These are phyloP conservation scores for Pristionchus pacificus DNA, from an alignment of 1,140 invertebrate species.

Conservation along the genomic window DNA sequence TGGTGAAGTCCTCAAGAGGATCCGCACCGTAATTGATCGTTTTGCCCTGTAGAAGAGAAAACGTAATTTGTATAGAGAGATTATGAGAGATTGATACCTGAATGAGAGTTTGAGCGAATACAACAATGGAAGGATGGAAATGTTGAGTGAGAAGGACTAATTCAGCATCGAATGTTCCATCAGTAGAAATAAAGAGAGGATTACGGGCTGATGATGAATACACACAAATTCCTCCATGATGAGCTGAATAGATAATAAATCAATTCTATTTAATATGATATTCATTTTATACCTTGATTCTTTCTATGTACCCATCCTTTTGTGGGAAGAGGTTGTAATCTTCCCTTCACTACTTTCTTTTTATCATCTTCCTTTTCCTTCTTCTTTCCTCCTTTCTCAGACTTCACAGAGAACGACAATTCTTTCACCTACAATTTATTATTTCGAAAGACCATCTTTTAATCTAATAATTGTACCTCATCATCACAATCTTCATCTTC, in stretches of 20 bases:
- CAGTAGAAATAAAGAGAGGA: constrained; percentile 74
- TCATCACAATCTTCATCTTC: not conserved
- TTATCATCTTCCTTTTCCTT: constrained; percentile 19
- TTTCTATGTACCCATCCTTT: constrained; percentile 23
- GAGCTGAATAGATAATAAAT: not conserved
- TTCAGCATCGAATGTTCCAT: constrained; percentile 69
- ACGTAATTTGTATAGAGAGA: not conserved
- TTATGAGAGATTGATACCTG: constrained; percentile 61
- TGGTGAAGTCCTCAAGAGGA: constrained; percentile 82
- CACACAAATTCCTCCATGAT: not conserved
- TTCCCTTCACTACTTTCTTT: constrained; percentile 15
- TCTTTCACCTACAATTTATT: not conserved
- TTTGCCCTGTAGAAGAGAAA: constrained; percentile 46
- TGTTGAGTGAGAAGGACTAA: constrained; percentile 70
- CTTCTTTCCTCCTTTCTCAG: not conserved
- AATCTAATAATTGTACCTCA: not conserved
- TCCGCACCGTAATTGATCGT: constrained; percentile 80
- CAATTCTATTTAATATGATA: not conserved
- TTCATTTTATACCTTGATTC: constrained; percentile 31
- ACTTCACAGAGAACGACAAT: not conserved
- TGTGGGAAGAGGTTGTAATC: constrained; percentile 3
- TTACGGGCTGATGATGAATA: constrained; percentile 76
- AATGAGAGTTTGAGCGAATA: constrained; percentile 78
- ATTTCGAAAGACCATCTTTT: not conserved
- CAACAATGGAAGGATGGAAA: constrained; percentile 81